Evolutionary conservation across 2,888 invertebrate species (phyloP).

Genomic region (Drosophila subquinaria): DNA sequence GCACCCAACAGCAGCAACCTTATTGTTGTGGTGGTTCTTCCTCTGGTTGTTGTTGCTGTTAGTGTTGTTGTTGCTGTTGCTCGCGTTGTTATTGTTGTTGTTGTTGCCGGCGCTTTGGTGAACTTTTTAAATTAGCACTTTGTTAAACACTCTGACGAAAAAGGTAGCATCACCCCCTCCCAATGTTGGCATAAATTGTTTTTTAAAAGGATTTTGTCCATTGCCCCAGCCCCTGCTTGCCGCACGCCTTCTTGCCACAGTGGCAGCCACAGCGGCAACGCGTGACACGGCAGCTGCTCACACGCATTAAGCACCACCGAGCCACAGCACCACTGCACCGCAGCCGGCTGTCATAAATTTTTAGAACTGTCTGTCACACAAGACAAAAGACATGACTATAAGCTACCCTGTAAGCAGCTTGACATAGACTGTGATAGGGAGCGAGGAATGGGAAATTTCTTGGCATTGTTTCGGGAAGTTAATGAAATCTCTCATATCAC

Average conservation of each 20-base stretch:
- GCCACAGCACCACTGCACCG: conserved; percentile 20
- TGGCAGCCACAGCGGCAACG: conserved; percentile 41
- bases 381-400: conserved; percentile 23
- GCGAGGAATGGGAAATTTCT: background rate
- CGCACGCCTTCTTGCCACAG: background rate
- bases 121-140: conserved; percentile 85
- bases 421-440: background rate
- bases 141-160: conserved; percentile 81
- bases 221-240: conserved; percentile 21
- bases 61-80: conserved; percentile 37
- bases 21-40: conserved; percentile 58
- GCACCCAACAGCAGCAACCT: conserved; percentile 25
- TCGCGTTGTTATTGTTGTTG: conserved; percentile 35
- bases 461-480: background rate
- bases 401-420: conserved; percentile 33
- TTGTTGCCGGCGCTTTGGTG: conserved; percentile 53
- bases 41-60: conserved; percentile 31
- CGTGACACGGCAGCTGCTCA: conserved; percentile 76
- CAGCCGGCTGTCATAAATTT: conserved; percentile 72
- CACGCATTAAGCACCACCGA: conserved; percentile 71
- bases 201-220: conserved; percentile 81
- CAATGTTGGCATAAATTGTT: conserved; percentile 76
- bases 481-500: background rate
- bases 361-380: conserved; percentile 43
- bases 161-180: conserved; percentile 62